Conservation (phyloP, 2,797 vertebrate genomes). For the Urophycis tenuis region DNA sequence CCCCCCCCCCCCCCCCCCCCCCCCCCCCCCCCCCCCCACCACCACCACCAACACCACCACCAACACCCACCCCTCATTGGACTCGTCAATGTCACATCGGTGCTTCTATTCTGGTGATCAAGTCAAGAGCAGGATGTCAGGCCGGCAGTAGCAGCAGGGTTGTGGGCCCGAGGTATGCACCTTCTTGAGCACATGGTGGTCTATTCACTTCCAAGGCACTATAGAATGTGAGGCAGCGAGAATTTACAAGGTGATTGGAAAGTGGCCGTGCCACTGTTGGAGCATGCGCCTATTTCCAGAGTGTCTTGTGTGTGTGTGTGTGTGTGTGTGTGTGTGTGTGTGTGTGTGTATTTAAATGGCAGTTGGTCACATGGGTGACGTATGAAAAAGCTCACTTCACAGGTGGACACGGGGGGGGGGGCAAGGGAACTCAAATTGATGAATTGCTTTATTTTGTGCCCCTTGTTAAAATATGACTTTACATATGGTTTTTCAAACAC, state of each 20-base stretch:
- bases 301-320: neutral
- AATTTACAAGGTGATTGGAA: constrained; percentile 57
- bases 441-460: neutral
- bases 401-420: neutral
- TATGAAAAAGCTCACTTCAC: neutral
- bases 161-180: constrained; percentile 50
- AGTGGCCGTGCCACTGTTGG: constrained; percentile 35
- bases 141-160: constrained; percentile 38
- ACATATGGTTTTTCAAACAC: neutral
- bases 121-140: constrained; percentile 48
- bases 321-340: too few species aligned
- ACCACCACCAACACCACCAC: too few species aligned
- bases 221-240: constrained; percentile 40
- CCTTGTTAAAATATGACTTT: neutral
- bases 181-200: constrained; percentile 62
- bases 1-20: constrained; percentile 31
- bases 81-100: constrained; percentile 59
- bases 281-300: constrained; percentile 35
- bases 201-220: constrained; percentile 52
- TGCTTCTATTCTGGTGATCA: constrained; percentile 65
- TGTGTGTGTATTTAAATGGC: neutral
- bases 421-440: neutral
- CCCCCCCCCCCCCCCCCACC: too few species aligned
- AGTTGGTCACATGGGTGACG: neutral
- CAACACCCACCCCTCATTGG: constrained; percentile 53